Evolutionary conservation across 2,797 vertebrate species (phyloP), one percentile per base, ranked within the genome.

Genomic region (Anguilla anguilla): DNA sequence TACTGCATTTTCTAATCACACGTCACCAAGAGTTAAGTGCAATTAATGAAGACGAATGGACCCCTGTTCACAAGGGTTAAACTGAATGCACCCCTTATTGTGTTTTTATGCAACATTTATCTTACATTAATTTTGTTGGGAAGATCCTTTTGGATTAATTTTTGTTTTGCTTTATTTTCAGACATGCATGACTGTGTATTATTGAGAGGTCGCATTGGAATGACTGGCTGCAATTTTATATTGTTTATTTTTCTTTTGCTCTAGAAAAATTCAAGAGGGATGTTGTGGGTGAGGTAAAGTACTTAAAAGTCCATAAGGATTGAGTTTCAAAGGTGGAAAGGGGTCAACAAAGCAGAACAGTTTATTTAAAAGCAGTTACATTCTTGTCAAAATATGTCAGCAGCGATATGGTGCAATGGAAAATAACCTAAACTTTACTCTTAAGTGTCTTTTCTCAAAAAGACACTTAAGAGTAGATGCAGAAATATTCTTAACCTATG

Each of bases 311-410:
- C 39, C 39, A 51, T 51, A 51, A 6, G 10, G 64, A 84, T 87
- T 51, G 57, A 67, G 72, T 87, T 87, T 87, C 87, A 87, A 87
- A 87, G 87, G 28, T 6, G 28, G 64, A 84, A 77, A 51, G 83
- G 81, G 87, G 86, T 87, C 81, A 72, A 55, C 43, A 46, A 22
- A 84, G 51, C 82, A 77, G 35, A 84, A 43, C 51, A 77, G 46
- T 87, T 64, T 57, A 74, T 31, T 84, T 64, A 74, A 84, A 84
- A 72, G 82, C 2, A 15, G 43, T 39, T 15, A 84, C 69, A 74
- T 77, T 67, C 51, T 39, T 84, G 82, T 74, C 82, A 64, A 84
- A 84, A 51, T 19, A 7, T 49, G 43, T n/a, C 51, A 84, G 28
- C 67, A 17, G 64, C 74, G 22, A 57, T 84, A 61, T 87, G 83